Conservation (phyloP, 2,113 vertebrate species). For the Tragelaphus strepsiceros region DNA sequence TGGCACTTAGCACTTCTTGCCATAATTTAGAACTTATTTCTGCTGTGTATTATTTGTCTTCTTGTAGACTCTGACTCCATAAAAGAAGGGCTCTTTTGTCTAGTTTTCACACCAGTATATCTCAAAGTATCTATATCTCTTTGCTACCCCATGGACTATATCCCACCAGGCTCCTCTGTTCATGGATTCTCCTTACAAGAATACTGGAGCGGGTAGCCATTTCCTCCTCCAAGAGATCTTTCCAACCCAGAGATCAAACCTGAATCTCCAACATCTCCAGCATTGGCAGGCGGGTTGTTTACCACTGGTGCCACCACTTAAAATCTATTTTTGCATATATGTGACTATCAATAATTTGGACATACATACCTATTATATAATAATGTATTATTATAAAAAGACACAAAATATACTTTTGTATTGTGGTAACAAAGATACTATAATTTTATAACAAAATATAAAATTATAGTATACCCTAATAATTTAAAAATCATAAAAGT, state of each 20-base stretch:
- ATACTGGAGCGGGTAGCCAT: neutral
- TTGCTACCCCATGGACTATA: neutral
- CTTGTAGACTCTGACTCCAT: neutral
- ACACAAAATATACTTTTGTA: neutral
- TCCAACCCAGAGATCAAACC: neutral
- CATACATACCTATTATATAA: neutral
- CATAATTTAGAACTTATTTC: neutral
- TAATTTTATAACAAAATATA: neutral
- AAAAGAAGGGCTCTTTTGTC: neutral
- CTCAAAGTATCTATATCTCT: neutral
- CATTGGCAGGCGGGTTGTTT: neutral
- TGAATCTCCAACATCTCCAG: neutral
- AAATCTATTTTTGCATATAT: conserved; percentile 9
- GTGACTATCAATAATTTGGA: neutral
- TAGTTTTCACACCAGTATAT: neutral
- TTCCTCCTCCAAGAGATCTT: neutral
- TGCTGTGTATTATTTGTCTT: neutral
- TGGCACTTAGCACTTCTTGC: neutral
- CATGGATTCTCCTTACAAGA: neutral
- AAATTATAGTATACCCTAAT: neutral
- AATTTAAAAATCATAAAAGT: neutral
- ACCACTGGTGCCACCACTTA: neutral
- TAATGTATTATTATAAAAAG: neutral
- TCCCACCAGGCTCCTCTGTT: neutral
- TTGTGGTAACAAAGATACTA: neutral